These are phyloP conservation scores for Solenopsis fugax DNA, from an alignment of 1,140 invertebrate genomes.

Conservation along the genomic window DNA sequence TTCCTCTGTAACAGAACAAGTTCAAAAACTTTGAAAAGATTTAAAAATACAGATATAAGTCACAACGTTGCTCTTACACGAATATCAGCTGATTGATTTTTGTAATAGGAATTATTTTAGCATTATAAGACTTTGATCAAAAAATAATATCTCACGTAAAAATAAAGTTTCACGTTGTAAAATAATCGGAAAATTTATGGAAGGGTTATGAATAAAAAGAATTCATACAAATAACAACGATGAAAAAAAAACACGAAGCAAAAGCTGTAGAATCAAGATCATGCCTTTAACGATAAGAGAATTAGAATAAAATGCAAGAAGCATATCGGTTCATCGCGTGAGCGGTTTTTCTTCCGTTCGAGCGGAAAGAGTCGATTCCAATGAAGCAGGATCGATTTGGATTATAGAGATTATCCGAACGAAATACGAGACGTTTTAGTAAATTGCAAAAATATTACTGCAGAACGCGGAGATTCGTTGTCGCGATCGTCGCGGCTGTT, in stretches of 20 bases:
- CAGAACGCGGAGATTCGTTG: not conserved
- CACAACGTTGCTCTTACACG: not conserved
- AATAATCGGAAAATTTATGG: not conserved
- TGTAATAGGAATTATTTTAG: not conserved
- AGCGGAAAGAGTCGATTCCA: not conserved
- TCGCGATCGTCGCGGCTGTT: not conserved
- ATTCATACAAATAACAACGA: not conserved
- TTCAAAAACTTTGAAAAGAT: not conserved
- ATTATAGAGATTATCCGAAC: conserved; percentile 27
- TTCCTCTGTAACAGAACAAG: not conserved
- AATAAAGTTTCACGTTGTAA: not conserved
- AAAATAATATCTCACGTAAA: not conserved
- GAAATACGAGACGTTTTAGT: not conserved
- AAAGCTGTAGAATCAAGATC: not conserved
- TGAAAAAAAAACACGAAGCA: not conserved
- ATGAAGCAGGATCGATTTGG: conserved; percentile 8
- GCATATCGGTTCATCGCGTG: not conserved
- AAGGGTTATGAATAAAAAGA: not conserved
- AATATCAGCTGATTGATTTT: conserved; percentile 21
- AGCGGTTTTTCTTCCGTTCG: conserved; percentile 10
- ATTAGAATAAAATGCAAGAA: conserved; percentile 7
- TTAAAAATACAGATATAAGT: not conserved
- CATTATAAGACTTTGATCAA: not conserved
- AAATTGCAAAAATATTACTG: conserved; percentile 36
- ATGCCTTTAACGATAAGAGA: not conserved